Evolutionary conservation across 2,888 invertebrate species (phyloP), one percentile per base, ranked within the genome.

Genomic region (Megamerina dolium): DNA sequence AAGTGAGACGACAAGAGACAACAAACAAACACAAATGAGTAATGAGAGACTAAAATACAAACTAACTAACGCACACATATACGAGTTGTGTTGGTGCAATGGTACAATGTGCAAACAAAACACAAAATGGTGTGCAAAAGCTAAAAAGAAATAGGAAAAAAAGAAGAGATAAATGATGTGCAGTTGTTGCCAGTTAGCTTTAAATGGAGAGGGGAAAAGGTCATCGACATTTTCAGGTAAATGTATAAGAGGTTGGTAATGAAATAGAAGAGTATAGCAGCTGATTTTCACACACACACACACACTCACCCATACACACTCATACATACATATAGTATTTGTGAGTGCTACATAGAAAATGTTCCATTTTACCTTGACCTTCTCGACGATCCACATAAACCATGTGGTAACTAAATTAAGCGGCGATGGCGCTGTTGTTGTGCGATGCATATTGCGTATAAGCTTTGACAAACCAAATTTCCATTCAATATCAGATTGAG

Each of bases 401-500:
- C 92, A 91, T 34, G 90, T 92, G 34, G 95, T 96, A 61, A 99
- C 82, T 54, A 99, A 80, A 73, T 99, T 99, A 55, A 99, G 82
- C 2, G 99, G 99, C 12, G 97, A 89, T 0, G 99, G 97, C 1
- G 99, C 96, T 1, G 96, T 94, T 43, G 89, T 93, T 6, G 96
- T 95, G 62, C 87, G 83, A 75, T 96, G 97, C 96, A 99, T 99
- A 68, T 95, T 95, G 55, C 97, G 79, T 68, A 99, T 95, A 64
- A 99, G 78, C 74, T 99, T 99, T 41, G 97, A 97, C 63, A 99
- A 74, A 20, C 99, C 97, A 70, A 95, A 99, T 75, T 99, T 99
- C 99, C 99, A 99, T 74, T 99, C 99, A 61, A 94, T 96, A 74
- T 99, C 99, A 34, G 97, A 97, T 82, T 97, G 96, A 27, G 96